Evolutionary conservation across 2,113 vertebrate genomes (phyloP), one percentile per base, ranked within the genome.

Genomic region (Morone saxatilis): DNA sequence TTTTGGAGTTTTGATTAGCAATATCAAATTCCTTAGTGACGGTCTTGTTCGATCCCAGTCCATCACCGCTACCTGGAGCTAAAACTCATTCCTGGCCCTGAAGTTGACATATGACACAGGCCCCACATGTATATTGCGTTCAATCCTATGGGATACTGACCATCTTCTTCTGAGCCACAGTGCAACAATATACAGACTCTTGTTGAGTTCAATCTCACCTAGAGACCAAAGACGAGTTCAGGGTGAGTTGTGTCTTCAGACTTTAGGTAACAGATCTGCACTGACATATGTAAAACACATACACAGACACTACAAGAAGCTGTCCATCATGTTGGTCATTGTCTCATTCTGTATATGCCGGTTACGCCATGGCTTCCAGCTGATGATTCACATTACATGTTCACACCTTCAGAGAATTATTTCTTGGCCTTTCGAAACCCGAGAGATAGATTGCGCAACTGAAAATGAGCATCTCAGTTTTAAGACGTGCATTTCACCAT

Each of bases 361-460:
- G 22, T 65, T 1, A 22, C 8, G 22, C 0, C 53, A 10, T 22
- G 19, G 0, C 38, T 50, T 57, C 62, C 48, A 25, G 48, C 47
- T 7, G 43, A 1, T 69, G 86, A 90, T 11, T 77, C 67, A 77
- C 45, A 69, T 62, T 5, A 50, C 65, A 13, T 60, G 47, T 50
- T 79, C 43, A 50, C 75, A 82, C 81, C 70, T 81, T 77, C 57
- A 75, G 9, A 83, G 19, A 65, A 80, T 63, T 38, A 48, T 81
- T 71, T 72, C 38, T 40, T 47, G 65, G 76, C 70, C 48, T 72
- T 6, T 10, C 40, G 22, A 22, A 73, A 54, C 40, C 76, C 51
- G 73, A 77, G 67, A 83, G 60, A 57, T 7, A 0, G 62, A 36
- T 45, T 53, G 31, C n/a, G 13, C 51, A 56, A 60, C 20, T 2